Percentiles rank a stretch among this genome's conserved stretches.
Conservation (phyloP, 2,797 vertebrate species). For the Coluber constrictor region DNA sequence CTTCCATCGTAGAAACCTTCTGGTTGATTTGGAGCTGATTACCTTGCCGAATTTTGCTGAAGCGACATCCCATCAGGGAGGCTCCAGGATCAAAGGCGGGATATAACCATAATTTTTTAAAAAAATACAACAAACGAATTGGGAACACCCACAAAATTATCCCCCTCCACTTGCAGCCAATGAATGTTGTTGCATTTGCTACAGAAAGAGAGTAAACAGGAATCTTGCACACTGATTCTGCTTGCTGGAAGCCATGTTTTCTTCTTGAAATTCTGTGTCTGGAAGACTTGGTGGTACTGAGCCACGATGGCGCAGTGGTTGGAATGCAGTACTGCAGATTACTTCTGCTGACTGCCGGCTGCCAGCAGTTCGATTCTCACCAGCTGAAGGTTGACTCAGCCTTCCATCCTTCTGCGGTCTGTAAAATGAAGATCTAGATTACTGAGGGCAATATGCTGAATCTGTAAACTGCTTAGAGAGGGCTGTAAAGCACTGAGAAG, state of each 20-base stretch:
- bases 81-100: not conserved
- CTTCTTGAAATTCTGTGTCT: not conserved
- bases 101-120: not conserved
- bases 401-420: too few relatives aligned
- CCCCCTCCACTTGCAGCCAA: not conserved
- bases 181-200: not conserved
- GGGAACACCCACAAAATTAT: not conserved
- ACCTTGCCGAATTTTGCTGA: not conserved
- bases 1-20: not conserved
- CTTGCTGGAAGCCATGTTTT: not conserved
- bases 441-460: too few relatives aligned
- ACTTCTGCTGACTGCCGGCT: too few relatives aligned
- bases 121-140: not conserved
- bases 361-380: too few relatives aligned
- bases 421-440: too few relatives aligned
- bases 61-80: not conserved
- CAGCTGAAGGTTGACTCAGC: too few relatives aligned
- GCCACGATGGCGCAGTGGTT: too few relatives aligned
- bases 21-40: not conserved
- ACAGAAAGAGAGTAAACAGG: not conserved
- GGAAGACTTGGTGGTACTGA: not conserved
- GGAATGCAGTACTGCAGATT: too few relatives aligned
- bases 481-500: too few relatives aligned
- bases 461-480: too few relatives aligned
- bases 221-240: not conserved